phyloP scores from a whole-genome alignment of 1,140 invertebrate genomes.

The Solen grandis region DNA sequence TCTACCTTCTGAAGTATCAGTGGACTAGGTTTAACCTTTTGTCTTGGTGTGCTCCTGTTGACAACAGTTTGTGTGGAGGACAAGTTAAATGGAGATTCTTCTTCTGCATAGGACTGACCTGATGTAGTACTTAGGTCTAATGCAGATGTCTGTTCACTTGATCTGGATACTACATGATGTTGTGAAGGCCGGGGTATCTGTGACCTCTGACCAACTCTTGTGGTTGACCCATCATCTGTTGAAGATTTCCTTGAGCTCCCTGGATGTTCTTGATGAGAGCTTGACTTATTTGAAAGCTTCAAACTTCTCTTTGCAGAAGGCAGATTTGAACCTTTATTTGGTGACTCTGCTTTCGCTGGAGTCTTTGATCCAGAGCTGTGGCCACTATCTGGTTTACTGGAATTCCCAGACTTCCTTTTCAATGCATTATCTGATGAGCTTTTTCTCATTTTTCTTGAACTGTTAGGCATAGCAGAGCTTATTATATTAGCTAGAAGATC shows the following conservation, averaged over 20 bases:
- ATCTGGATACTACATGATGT: slow-evolving; percentile 27
- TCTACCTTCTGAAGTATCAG: slow-evolving; percentile 31
- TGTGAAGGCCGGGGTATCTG: slow-evolving; percentile 39
- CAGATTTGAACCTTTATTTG: background rate
- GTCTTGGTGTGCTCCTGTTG: background rate
- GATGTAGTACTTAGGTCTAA: slow-evolving; percentile 47
- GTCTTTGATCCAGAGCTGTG: slow-evolving; percentile 43
- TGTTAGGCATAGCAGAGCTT: slow-evolving; percentile 78
- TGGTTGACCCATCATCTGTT: slow-evolving; percentile 11
- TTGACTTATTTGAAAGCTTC: background rate
- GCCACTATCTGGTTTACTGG: slow-evolving; percentile 44
- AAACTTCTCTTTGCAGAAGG: slow-evolving; percentile 35
- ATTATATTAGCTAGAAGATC: slow-evolving; percentile 80
- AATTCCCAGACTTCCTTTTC: slow-evolving; percentile 66
- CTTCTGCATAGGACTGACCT: slow-evolving; percentile 42
- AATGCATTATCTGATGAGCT: slow-evolving; percentile 74
- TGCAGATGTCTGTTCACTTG: background rate
- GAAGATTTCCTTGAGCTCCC: slow-evolving; percentile 14
- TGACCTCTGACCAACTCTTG: slow-evolving; percentile 29
- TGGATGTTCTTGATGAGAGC: background rate
- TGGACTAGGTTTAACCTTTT: slow-evolving; percentile 18
- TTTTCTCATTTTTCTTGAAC: slow-evolving; percentile 70
- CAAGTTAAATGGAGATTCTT: slow-evolving; percentile 47
- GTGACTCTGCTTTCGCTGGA: slow-evolving; percentile 7
- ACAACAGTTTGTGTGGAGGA: slow-evolving; percentile 32